These are phyloP conservation scores for Mareca penelope DNA, from an alignment of 2,797 vertebrate genomes.

Conservation along the genomic window DNA sequence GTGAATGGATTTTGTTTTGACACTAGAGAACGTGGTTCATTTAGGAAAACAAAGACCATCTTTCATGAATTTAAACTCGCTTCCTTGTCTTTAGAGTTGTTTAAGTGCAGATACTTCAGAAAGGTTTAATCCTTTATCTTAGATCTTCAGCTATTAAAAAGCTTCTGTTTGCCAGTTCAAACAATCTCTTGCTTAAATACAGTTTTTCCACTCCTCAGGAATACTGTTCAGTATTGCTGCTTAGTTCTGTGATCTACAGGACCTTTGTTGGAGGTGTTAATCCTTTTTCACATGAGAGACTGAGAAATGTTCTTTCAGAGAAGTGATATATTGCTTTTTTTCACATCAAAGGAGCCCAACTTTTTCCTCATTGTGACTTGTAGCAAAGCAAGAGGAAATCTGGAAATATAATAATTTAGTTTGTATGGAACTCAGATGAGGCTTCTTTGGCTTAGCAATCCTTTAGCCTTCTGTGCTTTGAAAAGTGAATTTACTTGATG, in stretches of 20 bases:
- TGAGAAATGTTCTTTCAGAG: slow-evolving; percentile 82
- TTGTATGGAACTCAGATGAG: slow-evolving; percentile 66
- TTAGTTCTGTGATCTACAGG: slow-evolving; percentile 78
- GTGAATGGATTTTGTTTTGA: slow-evolving; percentile 39
- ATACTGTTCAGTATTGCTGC: slow-evolving; percentile 76
- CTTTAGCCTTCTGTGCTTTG: slow-evolving; percentile 33
- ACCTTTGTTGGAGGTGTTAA: slow-evolving; percentile 86
- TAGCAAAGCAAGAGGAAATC: slow-evolving; percentile 76
- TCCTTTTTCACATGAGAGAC: slow-evolving; percentile 86
- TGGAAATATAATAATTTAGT: slow-evolving; percentile 79
- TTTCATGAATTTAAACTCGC: slow-evolving; percentile 64
- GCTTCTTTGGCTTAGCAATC: slow-evolving; percentile 53
- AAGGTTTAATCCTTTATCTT: slow-evolving; percentile 73
- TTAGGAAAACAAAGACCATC: slow-evolving; percentile 67
- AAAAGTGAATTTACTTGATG: slow-evolving; percentile 47
- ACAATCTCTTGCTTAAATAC: slow-evolving; percentile 78
- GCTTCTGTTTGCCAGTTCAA: slow-evolving; percentile 80
- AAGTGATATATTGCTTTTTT: slow-evolving; percentile 83
- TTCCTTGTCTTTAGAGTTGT: slow-evolving; percentile 67
- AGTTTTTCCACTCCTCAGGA: slow-evolving; percentile 79
- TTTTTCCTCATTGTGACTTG: slow-evolving; percentile 66
- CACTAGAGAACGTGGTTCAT: slow-evolving; percentile 30
- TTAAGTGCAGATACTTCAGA: slow-evolving; percentile 68
- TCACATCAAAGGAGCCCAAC: slow-evolving; percentile 79
- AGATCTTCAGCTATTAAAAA: slow-evolving; percentile 80